Conservation (phyloP, 2,797 vertebrate species). For the Protonibea diacanthus region DNA sequence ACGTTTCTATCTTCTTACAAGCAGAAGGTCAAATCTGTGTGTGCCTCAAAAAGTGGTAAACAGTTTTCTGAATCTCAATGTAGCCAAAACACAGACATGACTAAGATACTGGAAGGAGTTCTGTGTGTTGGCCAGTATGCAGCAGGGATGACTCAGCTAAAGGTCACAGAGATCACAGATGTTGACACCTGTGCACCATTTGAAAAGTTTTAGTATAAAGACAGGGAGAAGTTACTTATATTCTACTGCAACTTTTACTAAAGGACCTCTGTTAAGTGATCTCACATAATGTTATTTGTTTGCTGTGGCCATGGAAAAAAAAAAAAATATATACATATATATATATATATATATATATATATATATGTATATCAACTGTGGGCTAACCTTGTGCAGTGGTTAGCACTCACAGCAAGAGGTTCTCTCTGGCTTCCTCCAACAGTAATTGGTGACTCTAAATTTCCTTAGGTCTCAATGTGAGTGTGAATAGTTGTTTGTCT, state of each 20-base stretch:
- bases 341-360: too few species aligned
- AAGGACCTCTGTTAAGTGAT: background rate
- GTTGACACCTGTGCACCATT: conserved; percentile 43
- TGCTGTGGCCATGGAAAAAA: too few species aligned
- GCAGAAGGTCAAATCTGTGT: conserved; percentile 12
- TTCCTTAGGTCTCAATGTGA: too few species aligned
- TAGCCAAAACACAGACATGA: conserved; percentile 47
- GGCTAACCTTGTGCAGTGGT: too few species aligned
- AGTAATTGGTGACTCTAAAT: too few species aligned
- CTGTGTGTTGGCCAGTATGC: conserved; percentile 37
- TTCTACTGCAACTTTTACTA: background rate
- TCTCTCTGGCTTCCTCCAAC: too few species aligned
- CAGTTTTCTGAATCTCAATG: conserved; percentile 23
- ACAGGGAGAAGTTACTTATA: background rate
- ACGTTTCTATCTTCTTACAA: conserved; percentile 9
- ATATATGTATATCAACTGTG: too few species aligned
- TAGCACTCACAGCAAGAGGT: too few species aligned
- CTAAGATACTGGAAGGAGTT: conserved; percentile 47
- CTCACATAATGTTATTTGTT: background rate
- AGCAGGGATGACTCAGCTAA: conserved; percentile 58
- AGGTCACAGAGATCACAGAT: conserved; percentile 49
- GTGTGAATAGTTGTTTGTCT: too few species aligned
- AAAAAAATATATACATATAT: too few species aligned
- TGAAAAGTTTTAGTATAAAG: conserved; percentile 6
- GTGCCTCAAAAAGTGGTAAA: conserved; percentile 27